These are phyloP conservation scores for Merodon equestris DNA, from an alignment of 2,888 invertebrate species.

Conservation along the genomic window DNA sequence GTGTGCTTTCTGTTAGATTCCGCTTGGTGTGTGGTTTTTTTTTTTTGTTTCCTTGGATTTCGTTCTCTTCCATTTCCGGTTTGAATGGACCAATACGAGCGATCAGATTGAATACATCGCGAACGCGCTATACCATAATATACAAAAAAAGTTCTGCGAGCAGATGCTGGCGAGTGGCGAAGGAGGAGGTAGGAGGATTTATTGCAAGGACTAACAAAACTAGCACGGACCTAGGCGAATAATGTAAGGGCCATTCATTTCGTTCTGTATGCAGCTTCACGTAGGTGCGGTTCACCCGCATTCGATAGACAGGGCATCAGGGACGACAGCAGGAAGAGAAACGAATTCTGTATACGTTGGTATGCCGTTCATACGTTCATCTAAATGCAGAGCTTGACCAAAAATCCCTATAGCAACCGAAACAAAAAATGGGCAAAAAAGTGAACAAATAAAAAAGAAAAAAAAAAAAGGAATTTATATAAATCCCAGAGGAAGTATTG, in stretches of 20 bases:
- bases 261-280: constrained; percentile 26
- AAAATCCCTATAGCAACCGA: constrained; percentile 14
- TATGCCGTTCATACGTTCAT: constrained; percentile 27
- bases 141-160: too few relatives aligned
- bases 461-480: constrained; percentile 11
- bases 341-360: constrained; percentile 29
- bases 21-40: constrained; percentile 4
- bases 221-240: constrained; percentile 21
- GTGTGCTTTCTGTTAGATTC: constrained; percentile 16
- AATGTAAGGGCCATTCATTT: constrained; percentile 3
- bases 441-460: neutral
- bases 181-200: constrained; percentile 14
- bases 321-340: neutral
- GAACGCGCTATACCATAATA: constrained; percentile 24
- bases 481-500: constrained; percentile 22
- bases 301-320: too few relatives aligned
- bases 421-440: too few relatives aligned
- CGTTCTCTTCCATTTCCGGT: neutral
- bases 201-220: constrained; percentile 32
- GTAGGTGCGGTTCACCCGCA: neutral
- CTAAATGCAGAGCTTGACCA: constrained; percentile 37
- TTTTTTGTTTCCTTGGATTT: constrained; percentile 6
- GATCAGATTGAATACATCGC: constrained; percentile 42
- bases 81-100: constrained; percentile 36
- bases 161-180: too few relatives aligned